phyloP scores from a whole-genome alignment of 2,113 vertebrate genomes.

The Psilopsiagon aurifrons region DNA sequence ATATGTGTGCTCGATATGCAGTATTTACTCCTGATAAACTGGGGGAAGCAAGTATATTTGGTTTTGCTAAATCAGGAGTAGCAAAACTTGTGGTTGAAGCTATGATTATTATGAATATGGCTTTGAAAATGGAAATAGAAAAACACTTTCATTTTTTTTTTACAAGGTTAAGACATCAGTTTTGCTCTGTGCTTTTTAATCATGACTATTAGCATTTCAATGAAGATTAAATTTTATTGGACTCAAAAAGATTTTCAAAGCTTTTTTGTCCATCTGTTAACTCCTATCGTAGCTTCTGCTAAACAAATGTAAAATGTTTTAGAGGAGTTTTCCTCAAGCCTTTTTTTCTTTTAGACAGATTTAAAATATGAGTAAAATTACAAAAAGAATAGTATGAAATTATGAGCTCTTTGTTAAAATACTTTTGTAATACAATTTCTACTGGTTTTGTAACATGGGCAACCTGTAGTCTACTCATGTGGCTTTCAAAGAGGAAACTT shows the following conservation, averaged over 20 bases:
- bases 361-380: not conserved
- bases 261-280: not conserved
- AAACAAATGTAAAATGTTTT: not conserved
- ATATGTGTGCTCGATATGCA: not conserved
- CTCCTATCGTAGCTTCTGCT: not conserved
- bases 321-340: fast-evolving
- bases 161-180: not conserved
- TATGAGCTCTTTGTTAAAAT: not conserved
- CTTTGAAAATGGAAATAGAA: not conserved
- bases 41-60: conserved; percentile 9
- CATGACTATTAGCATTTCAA: not conserved
- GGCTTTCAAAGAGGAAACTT: conserved; percentile 11
- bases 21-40: conserved; percentile 41
- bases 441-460: not conserved
- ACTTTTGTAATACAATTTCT: not conserved
- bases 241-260: not conserved
- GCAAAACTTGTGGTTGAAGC: not conserved
- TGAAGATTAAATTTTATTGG: not conserved
- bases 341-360: not conserved
- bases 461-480: not conserved
- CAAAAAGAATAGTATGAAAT: not conserved
- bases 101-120: not conserved
- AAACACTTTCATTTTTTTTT: not conserved
- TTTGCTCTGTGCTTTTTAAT: not conserved
- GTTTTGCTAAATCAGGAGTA: conserved; percentile 32